Base-by-base conservation (phyloP, 2,888 invertebrate species). In the Ormyrus labotus region DNA sequence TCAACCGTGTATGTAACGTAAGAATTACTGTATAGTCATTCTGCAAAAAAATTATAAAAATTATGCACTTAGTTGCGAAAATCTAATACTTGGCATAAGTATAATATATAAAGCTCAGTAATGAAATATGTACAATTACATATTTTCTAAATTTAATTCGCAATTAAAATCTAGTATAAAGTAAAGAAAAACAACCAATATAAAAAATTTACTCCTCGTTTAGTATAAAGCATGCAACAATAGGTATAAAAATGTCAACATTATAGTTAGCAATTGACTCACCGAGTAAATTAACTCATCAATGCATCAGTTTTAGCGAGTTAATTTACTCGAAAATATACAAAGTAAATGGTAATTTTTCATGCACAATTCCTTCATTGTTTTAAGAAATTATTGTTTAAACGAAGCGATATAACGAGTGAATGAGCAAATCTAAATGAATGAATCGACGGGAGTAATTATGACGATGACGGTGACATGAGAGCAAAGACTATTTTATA, bases 351-450 rank as follows among this genome's bases (percentile, higher is more conserved):
- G 55, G 9, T 71, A 72, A 65, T 74, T 75, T 61, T 81, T 70
- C 81, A 81, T 81, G 81, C 81, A 81, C 73, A 69, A 80, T 80
- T 8, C 64, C 19, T 68, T 50, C 65, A 72, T 80, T 73, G n/a
- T 78, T 34, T 34, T 72, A 70, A 69, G 50, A 65, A 70, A 67
- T 73, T 77, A 63, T 55, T 69, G 77, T 69, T 77, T 13, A 57
- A 80, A 76, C 71, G 75, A 80, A 81, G 68, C 77, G 58, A 81
- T 77, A n/a, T 63, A 61, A 76, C 76, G 67, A 76, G 57, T 80
- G 61, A 76, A 65, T 65, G 76, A 76, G 57, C 57, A 67, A 19
- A 68, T 71, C 60, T 63, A 65, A 80, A 80, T 76, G 76, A 80
- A 80, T 76, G 80, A 80, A 60, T 80, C 71, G 71, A 8, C 80